A percentile compares a stretch with the other conserved stretches of the same genome.
These are phyloP conservation scores for Cotesia vestalis DNA, from an alignment of 1,140 invertebrate genomes.

Conservation along the genomic window DNA sequence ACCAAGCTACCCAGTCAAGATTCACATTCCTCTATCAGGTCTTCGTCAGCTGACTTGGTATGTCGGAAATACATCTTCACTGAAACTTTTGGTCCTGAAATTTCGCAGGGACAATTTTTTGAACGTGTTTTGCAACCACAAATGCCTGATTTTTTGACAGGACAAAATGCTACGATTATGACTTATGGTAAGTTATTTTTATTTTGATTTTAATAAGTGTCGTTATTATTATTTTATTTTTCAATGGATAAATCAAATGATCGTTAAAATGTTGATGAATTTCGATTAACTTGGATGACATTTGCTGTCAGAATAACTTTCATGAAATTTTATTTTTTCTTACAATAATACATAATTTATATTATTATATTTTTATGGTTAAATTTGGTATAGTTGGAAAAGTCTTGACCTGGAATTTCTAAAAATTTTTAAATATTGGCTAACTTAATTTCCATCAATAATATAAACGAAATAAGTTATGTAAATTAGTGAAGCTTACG, in stretches of 20 bases:
- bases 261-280: too few relatives aligned
- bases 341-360: background rate
- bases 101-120: slow-evolving; percentile 70
- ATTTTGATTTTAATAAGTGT: slow-evolving; percentile 4
- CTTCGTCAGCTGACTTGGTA: slow-evolving; percentile 53
- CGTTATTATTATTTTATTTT: too few relatives aligned
- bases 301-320: too few relatives aligned
- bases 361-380: too few relatives aligned
- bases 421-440: slow-evolving; percentile 20
- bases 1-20: slow-evolving; percentile 57
- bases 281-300: too few relatives aligned
- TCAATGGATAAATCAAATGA: too few relatives aligned
- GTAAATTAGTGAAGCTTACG: too few relatives aligned
- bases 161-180: slow-evolving; percentile 81
- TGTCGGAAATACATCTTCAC: slow-evolving; percentile 74
- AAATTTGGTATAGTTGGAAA: too few relatives aligned
- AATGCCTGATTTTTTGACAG: slow-evolving; percentile 73
- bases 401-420: too few relatives aligned
- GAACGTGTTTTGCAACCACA: slow-evolving; percentile 69
- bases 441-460: background rate
- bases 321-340: background rate
- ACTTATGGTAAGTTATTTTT: slow-evolving; percentile 75
- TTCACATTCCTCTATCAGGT: slow-evolving; percentile 54
- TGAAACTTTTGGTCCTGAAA: slow-evolving; percentile 70
- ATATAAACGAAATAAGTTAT: too few relatives aligned